A percentile compares a stretch with the other conserved stretches of the same genome.
Evolutionary conservation across 2,888 invertebrate species (phyloP).

Genomic region (Omphaloscelis lunosa): DNA sequence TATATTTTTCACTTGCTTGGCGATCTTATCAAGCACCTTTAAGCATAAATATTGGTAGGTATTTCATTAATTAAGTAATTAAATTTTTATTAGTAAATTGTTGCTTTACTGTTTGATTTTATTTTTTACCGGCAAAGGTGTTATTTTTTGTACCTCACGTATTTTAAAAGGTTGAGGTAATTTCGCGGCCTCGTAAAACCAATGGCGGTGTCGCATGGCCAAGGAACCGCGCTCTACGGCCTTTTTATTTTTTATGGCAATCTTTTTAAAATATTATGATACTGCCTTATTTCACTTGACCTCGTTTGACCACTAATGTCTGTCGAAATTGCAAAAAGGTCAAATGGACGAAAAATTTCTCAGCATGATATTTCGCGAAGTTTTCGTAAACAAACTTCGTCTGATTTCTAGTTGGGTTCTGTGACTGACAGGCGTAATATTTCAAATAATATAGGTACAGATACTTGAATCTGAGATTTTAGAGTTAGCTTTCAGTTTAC

Average conservation of each 20-base stretch:
- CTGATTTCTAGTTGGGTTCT: slow-evolving; percentile 27
- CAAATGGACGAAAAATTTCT: slow-evolving; percentile 11
- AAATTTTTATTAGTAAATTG: slow-evolving; percentile 1
- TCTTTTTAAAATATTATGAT: slow-evolving; percentile 31
- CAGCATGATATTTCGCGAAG: slow-evolving; percentile 17
- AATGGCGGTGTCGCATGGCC: slow-evolving; percentile 65
- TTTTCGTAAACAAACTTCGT: slow-evolving; percentile 21
- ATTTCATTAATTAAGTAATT: slow-evolving; percentile 28
- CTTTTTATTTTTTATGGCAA: slow-evolving; percentile 69
- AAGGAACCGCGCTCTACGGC: slow-evolving; percentile 58
- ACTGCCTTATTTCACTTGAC: slow-evolving; percentile 50
- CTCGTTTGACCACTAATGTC: slow-evolving; percentile 23
- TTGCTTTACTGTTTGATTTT: not conserved
- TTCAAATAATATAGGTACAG: slow-evolving; percentile 18
- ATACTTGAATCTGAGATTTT: slow-evolving; percentile 1
- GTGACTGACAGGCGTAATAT: slow-evolving; percentile 36
- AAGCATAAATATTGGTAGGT: not conserved
- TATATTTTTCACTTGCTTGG: slow-evolving; percentile 18
- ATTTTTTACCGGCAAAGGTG: slow-evolving; percentile 16
- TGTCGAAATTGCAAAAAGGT: slow-evolving; percentile 27
- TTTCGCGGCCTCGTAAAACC: slow-evolving; percentile 72
- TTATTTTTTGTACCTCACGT: slow-evolving; percentile 20
- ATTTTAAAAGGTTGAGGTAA: slow-evolving; percentile 69
- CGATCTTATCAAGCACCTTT: slow-evolving; percentile 20
- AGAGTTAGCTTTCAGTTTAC: slow-evolving; percentile 13